Conservation (phyloP, 2,888 invertebrate genomes). For the Eustalomyia histrio region DNA sequence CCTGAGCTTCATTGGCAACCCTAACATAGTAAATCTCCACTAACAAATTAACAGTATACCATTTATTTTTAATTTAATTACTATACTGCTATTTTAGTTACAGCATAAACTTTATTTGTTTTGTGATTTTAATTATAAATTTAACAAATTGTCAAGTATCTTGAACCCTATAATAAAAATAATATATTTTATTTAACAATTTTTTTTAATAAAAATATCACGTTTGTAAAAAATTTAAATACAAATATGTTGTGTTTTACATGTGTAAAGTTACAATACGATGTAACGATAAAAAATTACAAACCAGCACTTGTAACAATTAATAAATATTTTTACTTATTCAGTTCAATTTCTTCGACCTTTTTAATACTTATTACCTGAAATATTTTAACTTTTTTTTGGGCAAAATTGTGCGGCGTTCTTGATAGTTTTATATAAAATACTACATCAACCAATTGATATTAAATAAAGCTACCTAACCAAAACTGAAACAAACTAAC, state of each 20-base stretch:
- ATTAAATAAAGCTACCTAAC: not conserved
- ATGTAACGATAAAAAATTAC: too few species aligned
- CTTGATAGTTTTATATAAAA: not conserved
- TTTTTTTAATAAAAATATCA: not conserved
- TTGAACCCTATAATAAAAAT: not conserved
- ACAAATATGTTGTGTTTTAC: not conserved
- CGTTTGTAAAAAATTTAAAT: not conserved
- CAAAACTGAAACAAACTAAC: not conserved
- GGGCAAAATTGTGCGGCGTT: not conserved
- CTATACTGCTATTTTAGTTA: not conserved
- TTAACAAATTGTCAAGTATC: not conserved
- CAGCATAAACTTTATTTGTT: not conserved
- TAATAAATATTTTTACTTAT: too few species aligned
- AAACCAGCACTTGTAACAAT: too few species aligned
- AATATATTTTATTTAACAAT: too few species aligned
- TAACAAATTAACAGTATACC: too few species aligned
- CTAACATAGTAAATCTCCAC: too few species aligned
- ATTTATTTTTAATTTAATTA: not conserved
- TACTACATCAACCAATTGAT: not conserved
- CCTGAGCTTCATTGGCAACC: too few species aligned
- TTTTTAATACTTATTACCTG: too few species aligned
- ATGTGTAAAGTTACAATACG: not conserved
- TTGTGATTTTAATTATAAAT: not conserved
- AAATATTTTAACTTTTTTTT: too few species aligned
- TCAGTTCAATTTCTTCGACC: too few species aligned